Evolutionary conservation across 2,888 invertebrate species (phyloP).

Genomic region (Nycteola revayana): DNA sequence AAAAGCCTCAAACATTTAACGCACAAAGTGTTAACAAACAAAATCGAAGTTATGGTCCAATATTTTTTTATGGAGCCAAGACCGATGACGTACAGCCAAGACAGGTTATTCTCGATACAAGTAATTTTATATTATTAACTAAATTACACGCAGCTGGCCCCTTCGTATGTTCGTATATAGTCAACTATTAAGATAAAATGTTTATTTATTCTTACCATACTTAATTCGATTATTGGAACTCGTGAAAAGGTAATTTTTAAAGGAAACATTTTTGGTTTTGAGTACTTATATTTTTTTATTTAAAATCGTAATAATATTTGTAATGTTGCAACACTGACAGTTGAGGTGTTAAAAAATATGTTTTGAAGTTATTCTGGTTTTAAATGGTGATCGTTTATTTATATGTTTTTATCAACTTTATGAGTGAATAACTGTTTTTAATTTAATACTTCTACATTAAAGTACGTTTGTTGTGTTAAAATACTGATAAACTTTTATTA

Average conservation of each 20-base stretch:
- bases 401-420: no score
- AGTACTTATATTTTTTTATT: neutral
- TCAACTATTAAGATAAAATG: conserved; percentile 63
- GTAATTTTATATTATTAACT: conserved; percentile 72
- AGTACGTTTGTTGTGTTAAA: no score
- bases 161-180: conserved; percentile 43
- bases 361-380: no score
- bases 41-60: conserved; percentile 11
- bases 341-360: no score
- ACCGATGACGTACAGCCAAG: conserved; percentile 32
- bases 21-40: conserved; percentile 23
- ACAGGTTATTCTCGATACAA: conserved; percentile 54
- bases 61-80: conserved; percentile 7
- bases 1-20: conserved; percentile 1
- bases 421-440: no score
- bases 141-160: conserved; percentile 63
- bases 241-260: conserved; percentile 33
- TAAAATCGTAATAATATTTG: conserved; percentile 2
- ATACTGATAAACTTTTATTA: no score
- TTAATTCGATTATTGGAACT: conserved; percentile 70
- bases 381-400: no score
- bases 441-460: no score
- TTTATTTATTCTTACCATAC: conserved; percentile 69
- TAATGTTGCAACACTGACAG: no score
- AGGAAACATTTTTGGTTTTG: conserved; percentile 12